These are phyloP conservation scores for Pocillopora verrucosa DNA, from an alignment of 64 coral and sea anemone genomes.

Conservation along the genomic window DNA sequence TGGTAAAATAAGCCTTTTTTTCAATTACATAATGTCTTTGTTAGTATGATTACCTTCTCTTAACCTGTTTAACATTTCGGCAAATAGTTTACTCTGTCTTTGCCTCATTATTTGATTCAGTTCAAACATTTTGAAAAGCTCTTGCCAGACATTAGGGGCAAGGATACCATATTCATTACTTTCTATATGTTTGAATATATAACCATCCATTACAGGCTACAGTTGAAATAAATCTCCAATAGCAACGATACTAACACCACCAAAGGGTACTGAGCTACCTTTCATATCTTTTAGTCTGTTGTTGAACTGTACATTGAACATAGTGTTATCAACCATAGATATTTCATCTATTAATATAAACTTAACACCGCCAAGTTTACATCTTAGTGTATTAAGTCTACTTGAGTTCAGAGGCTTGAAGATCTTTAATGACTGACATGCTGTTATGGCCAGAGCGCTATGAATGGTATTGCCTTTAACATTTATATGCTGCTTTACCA, in stretches of 20 bases:
- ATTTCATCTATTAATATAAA: too few species aligned
- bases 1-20: background rate
- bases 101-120: conserved; percentile 17
- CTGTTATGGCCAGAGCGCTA: too few species aligned
- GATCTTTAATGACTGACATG: too few species aligned
- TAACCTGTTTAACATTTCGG: conserved; percentile 43
- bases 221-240: conserved; percentile 54
- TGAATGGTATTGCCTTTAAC: too few species aligned
- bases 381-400: too few species aligned
- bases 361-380: too few species aligned
- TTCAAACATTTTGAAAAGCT: conserved; percentile 51
- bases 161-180: background rate
- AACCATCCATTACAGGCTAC: conserved; percentile 39
- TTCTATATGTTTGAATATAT: conserved; percentile 34
- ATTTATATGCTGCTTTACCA: too few species aligned
- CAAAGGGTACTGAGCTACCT: background rate
- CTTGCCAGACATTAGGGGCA: background rate
- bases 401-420: too few species aligned
- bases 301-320: too few species aligned
- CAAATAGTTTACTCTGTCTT: conserved; percentile 42
- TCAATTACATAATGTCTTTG: conserved; percentile 39
- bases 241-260: conserved; percentile 46
- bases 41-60: conserved; percentile 40
- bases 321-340: too few species aligned
- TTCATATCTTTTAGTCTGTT: too few species aligned